Evolutionary conservation across 1,140 invertebrate species (phyloP), one percentile per base, ranked within the genome.

Genomic region (Monochamus saltuarius): DNA sequence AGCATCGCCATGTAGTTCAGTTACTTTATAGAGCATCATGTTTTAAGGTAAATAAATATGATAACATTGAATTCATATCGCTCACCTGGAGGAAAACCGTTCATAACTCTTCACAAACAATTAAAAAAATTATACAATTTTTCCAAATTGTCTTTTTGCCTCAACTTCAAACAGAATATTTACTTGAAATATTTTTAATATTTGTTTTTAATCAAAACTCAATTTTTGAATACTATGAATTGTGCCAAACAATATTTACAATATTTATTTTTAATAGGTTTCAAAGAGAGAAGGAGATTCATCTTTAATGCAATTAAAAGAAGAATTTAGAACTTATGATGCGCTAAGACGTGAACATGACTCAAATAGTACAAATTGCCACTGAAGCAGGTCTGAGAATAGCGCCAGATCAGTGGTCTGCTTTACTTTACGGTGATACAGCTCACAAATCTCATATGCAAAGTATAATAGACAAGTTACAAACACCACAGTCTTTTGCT

Each of bases 401-500:
- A 58, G 94, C 95, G 0, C 97, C 97, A 0, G 97, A 99, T 73
- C 96, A 99, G 74, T 99, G 97, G 97, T 97, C 94, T 7, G 92
- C 95, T 7, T 76, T 99, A 35, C 77, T 99, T 1, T 99, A 99
- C 75, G 97, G 97, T 1, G 97, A 99, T 75, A 89, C 89, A 0
- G 84, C 86, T n/a, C 96, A 98, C 72, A 98, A 98, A 76, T 96
- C 94, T 14, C 95, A 98, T 73, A 99, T 99, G 96, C 96, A 99
- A 78, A 97, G 94, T 69, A 99, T 99, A 58, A 97, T 99, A 70
- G 89, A 93, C 68, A 93, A 96, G 81, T 77, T 97, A 34, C 94
- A 96, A 80, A 96, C 92, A 11, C 93, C 93, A 0, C 89, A 93
- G 65, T 92, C 90, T 1, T 95, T 96, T 78, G 86, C 89, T 1